phyloP scores from a whole-genome alignment of 2,888 invertebrate genomes.

The Caenorhabditis sp. region DNA sequence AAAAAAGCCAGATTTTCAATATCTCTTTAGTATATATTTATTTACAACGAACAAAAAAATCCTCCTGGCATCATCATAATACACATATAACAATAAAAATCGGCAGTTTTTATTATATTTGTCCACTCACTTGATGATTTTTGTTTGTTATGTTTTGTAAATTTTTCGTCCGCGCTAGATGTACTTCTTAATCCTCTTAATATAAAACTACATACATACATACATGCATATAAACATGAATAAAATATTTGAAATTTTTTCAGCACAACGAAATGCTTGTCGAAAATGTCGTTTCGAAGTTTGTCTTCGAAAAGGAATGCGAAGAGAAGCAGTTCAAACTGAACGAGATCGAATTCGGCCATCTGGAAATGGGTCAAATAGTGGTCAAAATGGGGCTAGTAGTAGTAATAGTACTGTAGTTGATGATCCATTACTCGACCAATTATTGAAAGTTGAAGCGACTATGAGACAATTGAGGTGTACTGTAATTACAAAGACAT shows the following conservation, averaged over 20 bases:
- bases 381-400: no score
- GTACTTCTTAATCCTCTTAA: slow-evolving; percentile 1
- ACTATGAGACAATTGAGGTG: slow-evolving; percentile 48
- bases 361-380: neutral
- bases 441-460: slow-evolving; percentile 55
- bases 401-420: slow-evolving; percentile 6
- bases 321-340: slow-evolving; percentile 54
- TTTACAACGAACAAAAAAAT: no score
- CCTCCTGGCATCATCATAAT: no score
- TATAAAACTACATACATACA: slow-evolving; percentile 3
- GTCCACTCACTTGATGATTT: slow-evolving; percentile 1
- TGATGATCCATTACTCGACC: slow-evolving; percentile 49
- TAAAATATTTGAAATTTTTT: no score
- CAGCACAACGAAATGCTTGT: slow-evolving; percentile 69
- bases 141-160: neutral
- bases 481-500: slow-evolving; percentile 58
- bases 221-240: no score
- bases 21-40: no score
- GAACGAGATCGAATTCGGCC: slow-evolving; percentile 44
- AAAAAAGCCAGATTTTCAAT: no score
- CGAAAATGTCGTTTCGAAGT: slow-evolving; percentile 66
- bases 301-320: slow-evolving; percentile 66
- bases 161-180: no score
- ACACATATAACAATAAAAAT: no score
- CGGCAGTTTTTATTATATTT: slow-evolving; percentile 4